These are phyloP conservation scores for Channa striata DNA, from an alignment of 2,797 vertebrate genomes.

Conservation along the genomic window DNA sequence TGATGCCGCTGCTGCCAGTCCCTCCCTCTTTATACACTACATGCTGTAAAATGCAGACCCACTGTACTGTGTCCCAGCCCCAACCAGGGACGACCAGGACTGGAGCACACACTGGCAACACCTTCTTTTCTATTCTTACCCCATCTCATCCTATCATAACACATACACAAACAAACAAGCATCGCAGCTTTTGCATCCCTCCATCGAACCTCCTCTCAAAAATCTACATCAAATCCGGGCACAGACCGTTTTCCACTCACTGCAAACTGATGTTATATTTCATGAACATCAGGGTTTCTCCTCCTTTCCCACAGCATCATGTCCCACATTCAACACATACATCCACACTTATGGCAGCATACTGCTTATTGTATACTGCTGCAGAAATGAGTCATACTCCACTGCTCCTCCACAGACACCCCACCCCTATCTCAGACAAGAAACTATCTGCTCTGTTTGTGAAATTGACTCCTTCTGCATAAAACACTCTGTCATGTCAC, in stretches of 20 bases:
- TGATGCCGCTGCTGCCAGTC: constrained; percentile 58
- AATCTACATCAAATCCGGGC: constrained; percentile 49
- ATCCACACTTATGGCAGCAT: constrained; percentile 24
- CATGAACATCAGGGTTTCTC: constrained; percentile 26
- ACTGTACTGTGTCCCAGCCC: constrained; percentile 59
- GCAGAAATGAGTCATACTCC: constrained; percentile 87
- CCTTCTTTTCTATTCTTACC: constrained; percentile 66
- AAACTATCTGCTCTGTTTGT: constrained; percentile 69
- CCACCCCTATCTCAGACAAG: constrained; percentile 75
- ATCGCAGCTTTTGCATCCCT: constrained; percentile 65
- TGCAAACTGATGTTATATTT: constrained; percentile 11
- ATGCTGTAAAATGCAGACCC: constrained; percentile 64
- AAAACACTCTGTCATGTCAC: constrained; percentile 61
- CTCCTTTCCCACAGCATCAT: constrained; percentile 38
- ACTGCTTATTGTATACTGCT: constrained; percentile 81
- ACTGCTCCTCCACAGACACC: constrained; percentile 80
- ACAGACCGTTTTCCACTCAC: too few relatives aligned
- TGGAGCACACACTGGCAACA: constrained; percentile 61
- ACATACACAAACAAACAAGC: constrained; percentile 38
- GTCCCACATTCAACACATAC: constrained; percentile 60
- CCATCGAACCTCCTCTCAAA: constrained; percentile 41
- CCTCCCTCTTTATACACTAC: constrained; percentile 70
- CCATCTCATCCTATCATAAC: constrained; percentile 54
- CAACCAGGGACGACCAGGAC: constrained; percentile 70
- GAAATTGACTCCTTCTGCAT: constrained; percentile 62